Conservation (phyloP, 92 coral and sea anemone species). For the Montipora capitata region DNA sequence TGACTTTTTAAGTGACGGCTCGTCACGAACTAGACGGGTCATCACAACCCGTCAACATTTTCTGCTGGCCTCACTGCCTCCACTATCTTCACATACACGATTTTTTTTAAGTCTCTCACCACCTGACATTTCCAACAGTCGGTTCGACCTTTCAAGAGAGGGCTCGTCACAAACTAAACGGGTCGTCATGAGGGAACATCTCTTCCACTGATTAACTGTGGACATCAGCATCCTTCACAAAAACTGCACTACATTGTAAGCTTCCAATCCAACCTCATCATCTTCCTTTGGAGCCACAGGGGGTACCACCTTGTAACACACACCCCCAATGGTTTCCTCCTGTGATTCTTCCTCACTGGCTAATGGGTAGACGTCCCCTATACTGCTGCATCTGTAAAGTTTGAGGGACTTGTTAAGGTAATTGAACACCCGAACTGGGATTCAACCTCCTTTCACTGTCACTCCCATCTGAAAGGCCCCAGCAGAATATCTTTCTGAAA, state of each 20-base stretch:
- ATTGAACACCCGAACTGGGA: conserved; percentile 45
- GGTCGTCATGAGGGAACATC: conserved; percentile 52
- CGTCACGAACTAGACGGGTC: too few species aligned
- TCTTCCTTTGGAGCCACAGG: neutral
- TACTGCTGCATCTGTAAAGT: conserved; percentile 38
- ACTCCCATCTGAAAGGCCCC: conserved; percentile 41
- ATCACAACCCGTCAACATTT: too few species aligned
- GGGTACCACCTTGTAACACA: neutral
- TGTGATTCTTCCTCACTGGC: neutral
- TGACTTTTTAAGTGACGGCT: too few species aligned
- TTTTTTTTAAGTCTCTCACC: too few species aligned
- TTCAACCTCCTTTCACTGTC: conserved; percentile 27
- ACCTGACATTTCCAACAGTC: too few species aligned
- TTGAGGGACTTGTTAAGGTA: conserved; percentile 30
- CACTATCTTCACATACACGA: too few species aligned
- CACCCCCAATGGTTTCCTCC: conserved; percentile 7
- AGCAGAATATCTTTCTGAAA: conserved; percentile 28
- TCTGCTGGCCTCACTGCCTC: too few species aligned
- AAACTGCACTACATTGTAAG: neutral
- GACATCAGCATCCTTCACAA: neutral
- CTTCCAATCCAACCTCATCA: neutral
- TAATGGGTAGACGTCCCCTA: neutral
- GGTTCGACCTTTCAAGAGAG: too few species aligned
- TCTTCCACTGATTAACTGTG: conserved; percentile 16
- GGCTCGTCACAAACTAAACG: too few species aligned